Evolutionary conservation across 2,888 invertebrate genomes (phyloP).

Genomic region (Fragum fragum): DNA sequence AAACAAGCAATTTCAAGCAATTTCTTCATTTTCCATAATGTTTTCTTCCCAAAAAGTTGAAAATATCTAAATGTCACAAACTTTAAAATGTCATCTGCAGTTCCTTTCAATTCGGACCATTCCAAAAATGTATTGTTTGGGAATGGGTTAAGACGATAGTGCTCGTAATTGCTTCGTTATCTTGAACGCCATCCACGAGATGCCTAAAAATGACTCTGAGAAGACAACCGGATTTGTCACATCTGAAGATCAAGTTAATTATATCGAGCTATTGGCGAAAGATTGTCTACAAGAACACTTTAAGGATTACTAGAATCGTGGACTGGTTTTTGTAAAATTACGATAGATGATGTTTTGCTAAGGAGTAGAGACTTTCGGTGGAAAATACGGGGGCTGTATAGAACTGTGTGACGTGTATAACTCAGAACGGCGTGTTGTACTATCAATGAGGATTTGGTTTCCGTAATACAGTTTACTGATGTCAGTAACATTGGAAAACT

Average conservation of each 20-base stretch:
- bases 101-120: too few species aligned
- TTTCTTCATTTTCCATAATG: too few species aligned
- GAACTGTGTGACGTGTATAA: background rate
- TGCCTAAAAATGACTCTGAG: too few species aligned
- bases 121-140: too few species aligned
- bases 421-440: background rate
- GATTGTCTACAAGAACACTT: background rate
- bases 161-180: too few species aligned
- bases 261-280: background rate
- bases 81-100: too few species aligned
- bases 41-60: too few species aligned
- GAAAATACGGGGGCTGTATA: background rate
- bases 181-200: too few species aligned
- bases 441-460: background rate
- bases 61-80: too few species aligned
- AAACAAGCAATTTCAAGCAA: too few species aligned
- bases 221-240: background rate
- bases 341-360: background rate
- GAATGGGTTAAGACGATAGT: too few species aligned
- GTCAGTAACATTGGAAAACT: background rate
- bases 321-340: constrained; percentile 2
- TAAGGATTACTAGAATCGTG: background rate
- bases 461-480: background rate
- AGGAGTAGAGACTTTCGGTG: background rate
- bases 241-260: background rate